Evolutionary conservation across 2,113 vertebrate species (phyloP).

Genomic region (Crotophaga sulcirostris): DNA sequence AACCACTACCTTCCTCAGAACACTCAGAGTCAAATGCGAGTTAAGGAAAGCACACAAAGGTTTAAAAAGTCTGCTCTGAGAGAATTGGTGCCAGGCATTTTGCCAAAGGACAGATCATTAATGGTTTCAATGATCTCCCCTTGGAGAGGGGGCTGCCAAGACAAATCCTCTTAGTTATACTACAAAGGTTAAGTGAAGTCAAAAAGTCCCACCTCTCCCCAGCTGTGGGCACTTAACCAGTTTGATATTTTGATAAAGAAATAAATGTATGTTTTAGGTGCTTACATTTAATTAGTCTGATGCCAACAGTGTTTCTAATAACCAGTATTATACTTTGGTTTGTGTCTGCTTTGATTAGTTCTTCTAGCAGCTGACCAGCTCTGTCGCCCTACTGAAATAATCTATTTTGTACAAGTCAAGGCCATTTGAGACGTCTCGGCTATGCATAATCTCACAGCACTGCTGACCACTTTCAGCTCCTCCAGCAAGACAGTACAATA

Average conservation of each 20-base stretch:
- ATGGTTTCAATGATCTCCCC: slow-evolving; percentile 43
- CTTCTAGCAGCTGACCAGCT: neutral
- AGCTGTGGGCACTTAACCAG: slow-evolving; percentile 34
- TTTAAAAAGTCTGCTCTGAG: slow-evolving; percentile 22
- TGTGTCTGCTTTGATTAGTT: slow-evolving; percentile 43
- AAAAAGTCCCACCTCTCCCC: slow-evolving; percentile 58
- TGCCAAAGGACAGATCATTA: slow-evolving; percentile 50
- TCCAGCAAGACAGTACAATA: neutral
- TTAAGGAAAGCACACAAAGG: slow-evolving; percentile 3
- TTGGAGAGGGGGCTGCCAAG: slow-evolving; percentile 50
- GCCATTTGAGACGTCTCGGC: slow-evolving; percentile 25
- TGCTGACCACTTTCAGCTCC: slow-evolving; percentile 20
- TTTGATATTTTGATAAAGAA: slow-evolving; percentile 51
- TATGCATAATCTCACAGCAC: neutral
- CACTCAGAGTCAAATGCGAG: neutral
- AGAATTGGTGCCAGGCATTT: slow-evolving; percentile 40
- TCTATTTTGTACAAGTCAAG: slow-evolving; percentile 53
- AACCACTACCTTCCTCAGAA: neutral
- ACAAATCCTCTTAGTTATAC: slow-evolving; percentile 52
- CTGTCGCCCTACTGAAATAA: slow-evolving; percentile 38
- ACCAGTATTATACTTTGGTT: slow-evolving; percentile 11
- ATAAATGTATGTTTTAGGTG: slow-evolving; percentile 55
- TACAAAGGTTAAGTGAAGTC: slow-evolving; percentile 63
- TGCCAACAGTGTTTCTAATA: slow-evolving; percentile 41
- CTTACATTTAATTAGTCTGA: slow-evolving; percentile 49